These are phyloP conservation scores for Drosophila lutescens DNA, from an alignment of 2,888 invertebrate species.

Conservation along the genomic window DNA sequence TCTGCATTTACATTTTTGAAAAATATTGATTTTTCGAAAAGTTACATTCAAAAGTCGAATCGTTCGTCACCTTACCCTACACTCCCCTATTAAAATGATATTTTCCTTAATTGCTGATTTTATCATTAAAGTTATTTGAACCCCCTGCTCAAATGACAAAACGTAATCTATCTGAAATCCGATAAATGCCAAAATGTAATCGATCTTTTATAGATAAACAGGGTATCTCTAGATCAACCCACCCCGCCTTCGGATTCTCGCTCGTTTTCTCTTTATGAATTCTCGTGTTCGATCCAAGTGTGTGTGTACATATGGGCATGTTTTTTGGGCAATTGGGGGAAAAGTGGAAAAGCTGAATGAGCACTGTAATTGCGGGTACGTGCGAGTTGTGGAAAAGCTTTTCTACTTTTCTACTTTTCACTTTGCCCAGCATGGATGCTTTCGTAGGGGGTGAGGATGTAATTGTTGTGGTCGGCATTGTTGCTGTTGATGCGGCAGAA, in stretches of 20 bases:
- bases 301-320: conserved; percentile 29
- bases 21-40: too few relatives aligned
- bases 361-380: conserved; percentile 44
- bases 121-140: not conserved
- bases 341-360: conserved; percentile 36
- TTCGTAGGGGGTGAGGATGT: conserved; percentile 27
- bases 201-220: not conserved
- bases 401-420: conserved; percentile 71
- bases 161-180: too few relatives aligned
- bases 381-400: conserved; percentile 46
- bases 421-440: conserved; percentile 35
- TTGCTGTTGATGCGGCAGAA: conserved; percentile 40
- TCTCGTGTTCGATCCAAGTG: conserved; percentile 24
- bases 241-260: conserved; percentile 1
- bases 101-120: not conserved
- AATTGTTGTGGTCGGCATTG: conserved; percentile 38
- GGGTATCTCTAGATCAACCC: conserved; percentile 9
- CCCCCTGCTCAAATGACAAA: not conserved
- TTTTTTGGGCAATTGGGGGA: conserved; percentile 38
- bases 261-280: conserved; percentile 32
- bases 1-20: too few relatives aligned
- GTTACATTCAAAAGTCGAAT: too few relatives aligned
- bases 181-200: not conserved
- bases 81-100: too few relatives aligned
- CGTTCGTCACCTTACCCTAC: too few relatives aligned